Conservation (phyloP, 2,113 vertebrate species). For the Podarcis cretensis region DNA sequence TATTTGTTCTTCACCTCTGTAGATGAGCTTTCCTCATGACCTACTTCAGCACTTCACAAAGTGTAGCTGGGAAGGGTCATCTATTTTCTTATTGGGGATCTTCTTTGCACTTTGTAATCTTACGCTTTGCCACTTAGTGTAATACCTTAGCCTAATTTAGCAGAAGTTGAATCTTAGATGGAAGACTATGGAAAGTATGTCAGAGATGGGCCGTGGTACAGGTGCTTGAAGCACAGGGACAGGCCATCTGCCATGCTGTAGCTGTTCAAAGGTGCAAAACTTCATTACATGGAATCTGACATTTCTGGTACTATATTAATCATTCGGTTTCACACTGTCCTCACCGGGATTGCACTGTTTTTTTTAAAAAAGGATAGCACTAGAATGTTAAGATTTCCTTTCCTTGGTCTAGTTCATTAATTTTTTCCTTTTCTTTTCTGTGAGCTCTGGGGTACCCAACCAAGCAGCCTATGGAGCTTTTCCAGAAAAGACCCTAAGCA, state of each 20-base stretch:
- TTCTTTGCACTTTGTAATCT: slow-evolving; percentile 24
- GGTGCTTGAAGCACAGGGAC: neutral
- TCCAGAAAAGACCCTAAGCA: neutral
- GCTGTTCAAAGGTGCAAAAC: neutral
- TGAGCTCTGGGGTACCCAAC: neutral
- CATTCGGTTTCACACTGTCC: neutral
- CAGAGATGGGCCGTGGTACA: neutral
- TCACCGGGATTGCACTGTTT: neutral
- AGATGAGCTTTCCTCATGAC: neutral
- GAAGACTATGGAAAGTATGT: neutral
- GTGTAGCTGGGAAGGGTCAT: slow-evolving; percentile 1
- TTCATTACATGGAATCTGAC: neutral
- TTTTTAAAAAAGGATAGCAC: neutral
- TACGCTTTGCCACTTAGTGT: slow-evolving; percentile 10
- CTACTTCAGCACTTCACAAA: slow-evolving; percentile 8
- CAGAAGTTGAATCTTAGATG: neutral
- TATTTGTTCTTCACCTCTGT: neutral
- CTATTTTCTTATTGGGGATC: slow-evolving; percentile 2
- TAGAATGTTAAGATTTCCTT: neutral
- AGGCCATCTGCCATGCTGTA: neutral
- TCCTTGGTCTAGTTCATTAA: neutral
- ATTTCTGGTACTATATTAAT: neutral
- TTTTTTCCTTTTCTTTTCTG: neutral
- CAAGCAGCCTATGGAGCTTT: neutral
- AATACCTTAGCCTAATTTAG: slow-evolving; percentile 16